phyloP scores from a whole-genome alignment of 1,140 invertebrate species.

The Coptotermes formosanus region DNA sequence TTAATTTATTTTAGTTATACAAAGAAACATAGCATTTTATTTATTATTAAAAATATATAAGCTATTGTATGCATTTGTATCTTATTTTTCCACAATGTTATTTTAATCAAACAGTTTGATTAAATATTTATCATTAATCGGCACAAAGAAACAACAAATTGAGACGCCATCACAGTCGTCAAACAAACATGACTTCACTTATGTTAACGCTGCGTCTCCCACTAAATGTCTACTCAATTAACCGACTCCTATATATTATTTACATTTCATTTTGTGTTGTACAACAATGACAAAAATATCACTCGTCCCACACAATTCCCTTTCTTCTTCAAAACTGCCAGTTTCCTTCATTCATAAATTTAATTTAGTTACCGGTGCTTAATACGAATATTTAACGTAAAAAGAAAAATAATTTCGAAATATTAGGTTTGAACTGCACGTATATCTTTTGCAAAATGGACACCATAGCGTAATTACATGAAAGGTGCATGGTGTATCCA shows the following conservation, averaged over 20 bases:
- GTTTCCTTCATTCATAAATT: no score
- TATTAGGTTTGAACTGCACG: no score
- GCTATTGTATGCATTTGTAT: slow-evolving; percentile 11
- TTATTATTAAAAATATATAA: slow-evolving; percentile 27
- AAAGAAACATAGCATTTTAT: slow-evolving; percentile 23
- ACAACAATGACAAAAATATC: not conserved
- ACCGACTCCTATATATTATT: not conserved
- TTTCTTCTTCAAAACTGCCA: not conserved
- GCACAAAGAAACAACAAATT: slow-evolving; percentile 7
- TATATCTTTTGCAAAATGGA: no score
- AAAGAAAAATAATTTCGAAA: no score
- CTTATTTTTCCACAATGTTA: slow-evolving; percentile 6
- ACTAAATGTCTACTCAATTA: not conserved
- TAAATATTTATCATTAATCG: not conserved
- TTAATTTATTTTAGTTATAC: slow-evolving; percentile 21
- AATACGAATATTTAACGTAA: no score
- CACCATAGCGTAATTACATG: no score
- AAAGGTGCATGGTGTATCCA: no score
- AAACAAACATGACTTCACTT: slow-evolving; percentile 18
- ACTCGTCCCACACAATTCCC: not conserved
- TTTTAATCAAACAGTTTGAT: slow-evolving; percentile 17
- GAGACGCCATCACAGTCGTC: not conserved
- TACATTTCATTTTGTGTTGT: not conserved
- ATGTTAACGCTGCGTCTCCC: not conserved
- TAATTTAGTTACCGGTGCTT: no score